Percentiles rank a stretch among this genome's conserved stretches.
phyloP scores from a whole-genome alignment of 2,113 vertebrate genomes.

The Scopus umbretta region DNA sequence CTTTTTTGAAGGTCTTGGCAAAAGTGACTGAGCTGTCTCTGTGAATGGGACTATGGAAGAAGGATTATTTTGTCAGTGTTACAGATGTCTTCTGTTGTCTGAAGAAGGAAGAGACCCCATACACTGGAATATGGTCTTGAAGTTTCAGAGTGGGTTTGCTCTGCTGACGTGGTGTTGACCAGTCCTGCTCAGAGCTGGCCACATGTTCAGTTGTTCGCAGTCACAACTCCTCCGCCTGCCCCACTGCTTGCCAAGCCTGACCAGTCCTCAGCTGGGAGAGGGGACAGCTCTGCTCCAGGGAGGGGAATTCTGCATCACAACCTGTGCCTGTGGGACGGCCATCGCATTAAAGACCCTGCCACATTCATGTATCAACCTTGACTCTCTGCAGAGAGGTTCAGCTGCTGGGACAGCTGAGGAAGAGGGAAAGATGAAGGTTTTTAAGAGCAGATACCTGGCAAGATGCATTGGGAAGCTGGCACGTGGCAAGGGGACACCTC shows the following conservation, averaged over 20 bases:
- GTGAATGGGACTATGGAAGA: not conserved
- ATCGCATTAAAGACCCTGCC: fast-evolving
- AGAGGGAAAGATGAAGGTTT: not conserved
- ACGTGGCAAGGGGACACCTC: fast-evolving
- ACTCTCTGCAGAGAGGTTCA: not conserved
- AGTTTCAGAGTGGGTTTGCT: not conserved
- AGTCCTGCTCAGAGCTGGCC: not conserved
- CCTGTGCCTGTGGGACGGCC: too few species aligned
- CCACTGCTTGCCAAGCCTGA: not conserved
- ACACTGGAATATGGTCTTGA: not conserved
- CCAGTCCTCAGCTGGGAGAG: not conserved
- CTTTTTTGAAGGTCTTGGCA: not conserved
- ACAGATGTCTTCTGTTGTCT: not conserved
- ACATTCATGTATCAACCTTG: not conserved
- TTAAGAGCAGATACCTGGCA: not conserved
- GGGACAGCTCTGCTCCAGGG: not conserved
- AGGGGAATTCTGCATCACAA: not conserved
- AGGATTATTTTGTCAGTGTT: not conserved
- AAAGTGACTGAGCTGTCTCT: not conserved
- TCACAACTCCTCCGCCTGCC: not conserved
- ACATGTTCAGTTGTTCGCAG: not conserved
- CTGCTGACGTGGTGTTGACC: not conserved
- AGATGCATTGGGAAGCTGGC: not conserved
- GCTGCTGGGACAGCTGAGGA: not conserved
- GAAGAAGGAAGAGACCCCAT: fast-evolving